Evolutionary conservation across 2,113 vertebrate species (phyloP), one percentile per base, ranked within the genome.

Genomic region (Empidonax alnorum): DNA sequence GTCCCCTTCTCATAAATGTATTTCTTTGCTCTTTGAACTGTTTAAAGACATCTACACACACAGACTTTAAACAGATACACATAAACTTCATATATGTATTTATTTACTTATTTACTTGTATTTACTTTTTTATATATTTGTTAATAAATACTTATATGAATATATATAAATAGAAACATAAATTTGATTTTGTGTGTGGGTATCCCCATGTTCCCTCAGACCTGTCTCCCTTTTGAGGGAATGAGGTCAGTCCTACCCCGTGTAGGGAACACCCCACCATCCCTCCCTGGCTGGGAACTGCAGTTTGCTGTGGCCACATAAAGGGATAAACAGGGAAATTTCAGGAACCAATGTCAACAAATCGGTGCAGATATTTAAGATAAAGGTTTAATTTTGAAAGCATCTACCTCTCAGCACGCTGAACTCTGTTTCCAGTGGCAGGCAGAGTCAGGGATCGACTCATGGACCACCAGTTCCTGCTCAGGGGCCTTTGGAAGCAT

Each of bases 161-260:
- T 5, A 27, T 20, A 63, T 41, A 28, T 6, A 44, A 44, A 44
- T 44, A 42, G 11, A 42, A 42, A 42, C 14, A 44, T 16, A 44
- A 44, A 44, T 44, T 17, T 44, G 12, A 44, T 44, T 11, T 7
- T 42, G 14, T 13, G 1, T 35, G 20, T 59, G 44, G 35, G 19
- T 7, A 8, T 5, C 33, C 6, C 3, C 3, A 3, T 7, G 25
- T 21, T 16, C 8, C 10, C 16, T 41, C 8, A 3, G 1, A 2
- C 13, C 47, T n/a, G 3, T 12, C 30, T 94, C 49, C 33, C 67
- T 84, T 61, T 42, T 12, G 47, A 7, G 28, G 50, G 46, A 3
- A 0, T 6, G 21, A 65, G 58, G 11, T 31, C 58, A 27, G 23
- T 19, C 39, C 27, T 31, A 12, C 15, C 39, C 44, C 12, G 30